These are phyloP conservation scores for Bothrops jararaca DNA, from an alignment of 2,113 vertebrate species.

Conservation along the genomic window DNA sequence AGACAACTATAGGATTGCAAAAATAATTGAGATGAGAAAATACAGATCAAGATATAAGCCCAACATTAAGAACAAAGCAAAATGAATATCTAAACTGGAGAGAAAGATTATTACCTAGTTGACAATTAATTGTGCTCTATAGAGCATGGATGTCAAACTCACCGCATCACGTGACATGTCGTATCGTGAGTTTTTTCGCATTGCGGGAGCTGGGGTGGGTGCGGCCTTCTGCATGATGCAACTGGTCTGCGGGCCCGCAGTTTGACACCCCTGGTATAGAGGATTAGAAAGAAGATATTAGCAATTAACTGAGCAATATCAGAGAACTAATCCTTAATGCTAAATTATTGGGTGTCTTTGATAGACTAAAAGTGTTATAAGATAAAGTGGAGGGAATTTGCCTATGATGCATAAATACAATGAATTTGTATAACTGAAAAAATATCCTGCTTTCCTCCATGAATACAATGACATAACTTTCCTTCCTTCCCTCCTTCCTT, in stretches of 20 bases:
- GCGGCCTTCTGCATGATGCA: too few relatives aligned
- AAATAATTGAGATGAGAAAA: not conserved
- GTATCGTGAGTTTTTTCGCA: too few relatives aligned
- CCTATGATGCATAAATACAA: slow-evolving; percentile 47
- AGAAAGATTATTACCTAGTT: slow-evolving; percentile 38
- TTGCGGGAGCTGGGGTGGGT: too few relatives aligned
- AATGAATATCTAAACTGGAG: slow-evolving; percentile 15
- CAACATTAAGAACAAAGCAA: slow-evolving; percentile 1
- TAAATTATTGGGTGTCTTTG: slow-evolving; percentile 54
- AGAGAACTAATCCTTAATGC: slow-evolving; percentile 54
- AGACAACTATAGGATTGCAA: not conserved
- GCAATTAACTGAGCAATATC: slow-evolving; percentile 56
- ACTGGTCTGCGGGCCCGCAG: too few relatives aligned
- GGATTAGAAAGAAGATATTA: slow-evolving; percentile 50
- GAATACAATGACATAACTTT: slow-evolving; percentile 24
- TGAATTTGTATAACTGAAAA: slow-evolving; percentile 25
- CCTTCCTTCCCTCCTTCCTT: not conserved
- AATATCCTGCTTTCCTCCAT: not conserved
- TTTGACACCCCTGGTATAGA: not conserved
- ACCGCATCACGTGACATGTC: too few relatives aligned
- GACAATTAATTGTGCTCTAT: slow-evolving; percentile 44
- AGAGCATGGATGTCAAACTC: too few relatives aligned
- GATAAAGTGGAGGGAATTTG: slow-evolving; percentile 43
- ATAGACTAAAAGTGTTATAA: slow-evolving; percentile 46
- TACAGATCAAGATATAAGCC: not conserved